Base-by-base conservation (phyloP, 2,113 vertebrate species). In the Proteles cristata region DNA sequence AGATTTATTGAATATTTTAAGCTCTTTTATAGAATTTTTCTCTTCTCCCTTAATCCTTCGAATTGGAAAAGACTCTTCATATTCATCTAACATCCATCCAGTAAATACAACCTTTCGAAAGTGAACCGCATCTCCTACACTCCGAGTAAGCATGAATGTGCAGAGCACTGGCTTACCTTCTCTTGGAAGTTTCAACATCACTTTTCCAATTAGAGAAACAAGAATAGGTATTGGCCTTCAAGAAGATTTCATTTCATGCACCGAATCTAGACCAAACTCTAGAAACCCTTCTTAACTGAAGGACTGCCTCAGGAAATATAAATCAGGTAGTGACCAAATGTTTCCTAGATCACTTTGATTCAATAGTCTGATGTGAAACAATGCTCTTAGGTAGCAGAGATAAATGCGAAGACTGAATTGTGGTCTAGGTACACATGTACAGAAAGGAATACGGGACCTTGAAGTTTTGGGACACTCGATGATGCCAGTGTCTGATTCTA, bases 1-100 rank as follows among this genome's bases (percentile, higher is more conserved):
- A 80, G 43, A 77, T 65, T 89, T 81, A 73, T n/a, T 33, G 14
- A 77, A 26, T 58, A n/a, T 80, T 45, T 53, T 50, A 92, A 95
- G 63, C 33, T 83, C 21, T 83, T 88, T 17, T 17, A 88, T 50
- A 83, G 31, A 79, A 80, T 33, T 16, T 68, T 92, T 17, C 9
- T 48, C 28, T 53, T 61, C 16, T 39, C 23, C 48, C 35, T 74
- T 63, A 91, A 31, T 58, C 39, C 17, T 79, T 55, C 97, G 39
- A 35, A 83, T 55, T 82, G 48, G 12, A 77, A 87, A 94, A 31
- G 8, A 10, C 43, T 83, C 50, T 88, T 61, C 74, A 61, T 76
- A 74, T 45, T 63, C 4, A 45, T 66, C 33, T 65, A 5, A 26
- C 25, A 15, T 85, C 39, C 85, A 7, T 53, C 45, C 31, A 48